phyloP scores from a whole-genome alignment of 2,797 vertebrate species.

The Anableps anableps region DNA sequence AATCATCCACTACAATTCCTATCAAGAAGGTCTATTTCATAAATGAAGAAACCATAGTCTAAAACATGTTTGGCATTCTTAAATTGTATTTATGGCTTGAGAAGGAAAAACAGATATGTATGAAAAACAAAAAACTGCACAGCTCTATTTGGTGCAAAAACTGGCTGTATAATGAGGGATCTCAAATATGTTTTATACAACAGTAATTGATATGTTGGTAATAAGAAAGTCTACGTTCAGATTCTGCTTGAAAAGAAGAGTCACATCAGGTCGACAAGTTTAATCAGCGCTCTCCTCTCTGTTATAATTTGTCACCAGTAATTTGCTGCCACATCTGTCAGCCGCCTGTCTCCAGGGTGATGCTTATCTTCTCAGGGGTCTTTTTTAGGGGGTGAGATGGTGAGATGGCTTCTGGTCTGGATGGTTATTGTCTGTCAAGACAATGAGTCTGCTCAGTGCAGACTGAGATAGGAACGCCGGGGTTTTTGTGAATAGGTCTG shows the following conservation, averaged over 20 bases:
- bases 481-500: conserved; percentile 21
- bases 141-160: background rate
- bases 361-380: conserved; percentile 59
- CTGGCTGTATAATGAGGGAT: background rate
- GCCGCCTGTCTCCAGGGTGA: conserved; percentile 66
- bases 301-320: conserved; percentile 55
- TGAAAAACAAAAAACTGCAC: background rate
- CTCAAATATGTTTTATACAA: background rate
- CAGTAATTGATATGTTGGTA: background rate
- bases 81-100: background rate
- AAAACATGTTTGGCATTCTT: background rate
- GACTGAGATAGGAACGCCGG: conserved; percentile 66
- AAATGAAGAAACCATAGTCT: background rate
- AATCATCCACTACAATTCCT: no score
- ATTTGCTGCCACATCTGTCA: conserved; percentile 60
- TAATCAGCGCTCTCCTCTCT: conserved; percentile 37
- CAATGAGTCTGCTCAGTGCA: conserved; percentile 63
- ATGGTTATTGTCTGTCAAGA: conserved; percentile 69
- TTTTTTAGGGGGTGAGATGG: conserved; percentile 57
- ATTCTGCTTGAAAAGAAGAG: conserved; percentile 13
- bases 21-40: background rate
- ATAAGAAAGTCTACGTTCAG: conserved; percentile 9
- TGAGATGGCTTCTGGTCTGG: conserved; percentile 57
- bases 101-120: background rate
- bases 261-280: conserved; percentile 35